phyloP scores from a whole-genome alignment of 2,888 invertebrate genomes.

The Cosmia trapezina region DNA sequence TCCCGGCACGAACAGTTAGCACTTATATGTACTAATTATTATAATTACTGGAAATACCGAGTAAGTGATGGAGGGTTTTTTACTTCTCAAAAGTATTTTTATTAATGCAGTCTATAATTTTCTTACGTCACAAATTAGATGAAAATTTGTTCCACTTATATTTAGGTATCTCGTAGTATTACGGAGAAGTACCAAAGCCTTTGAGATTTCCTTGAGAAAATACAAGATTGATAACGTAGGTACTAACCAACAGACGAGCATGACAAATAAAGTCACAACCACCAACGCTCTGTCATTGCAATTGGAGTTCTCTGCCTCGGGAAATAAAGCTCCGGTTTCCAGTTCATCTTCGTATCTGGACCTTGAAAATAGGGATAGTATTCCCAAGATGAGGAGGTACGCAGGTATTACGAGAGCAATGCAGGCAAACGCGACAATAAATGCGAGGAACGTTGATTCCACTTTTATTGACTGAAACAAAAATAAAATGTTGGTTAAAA shows the following conservation, averaged over 20 bases:
- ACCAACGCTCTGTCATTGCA: constrained; percentile 84
- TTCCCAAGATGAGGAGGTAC: constrained; percentile 86
- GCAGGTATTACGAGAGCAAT: constrained; percentile 92
- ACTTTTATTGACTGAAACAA: constrained; percentile 92
- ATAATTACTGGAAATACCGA: background rate
- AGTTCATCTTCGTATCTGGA: constrained; percentile 81
- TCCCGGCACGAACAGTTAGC: no score
- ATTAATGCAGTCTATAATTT: background rate
- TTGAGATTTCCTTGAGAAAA: constrained; percentile 51
- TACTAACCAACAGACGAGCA: constrained; percentile 86
- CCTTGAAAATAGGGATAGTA: constrained; percentile 88
- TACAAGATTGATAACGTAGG: constrained; percentile 58
- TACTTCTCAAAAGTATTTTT: background rate
- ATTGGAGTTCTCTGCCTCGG: constrained; percentile 79
- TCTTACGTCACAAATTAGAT: constrained; percentile 12
- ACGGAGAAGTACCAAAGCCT: constrained; percentile 39
- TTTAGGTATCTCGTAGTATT: constrained; percentile 26
- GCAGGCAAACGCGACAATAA: constrained; percentile 91
- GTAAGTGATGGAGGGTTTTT: background rate
- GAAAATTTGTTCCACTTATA: constrained; percentile 26
- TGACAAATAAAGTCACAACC: constrained; percentile 80
- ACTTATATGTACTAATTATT: no score
- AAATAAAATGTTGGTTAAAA: constrained; percentile 32
- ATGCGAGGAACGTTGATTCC: constrained; percentile 92
- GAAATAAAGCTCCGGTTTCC: constrained; percentile 85